Evolutionary conservation across 2,113 vertebrate genomes (phyloP), one percentile per base, ranked within the genome.

Genomic region (Brevimyrus niger): DNA sequence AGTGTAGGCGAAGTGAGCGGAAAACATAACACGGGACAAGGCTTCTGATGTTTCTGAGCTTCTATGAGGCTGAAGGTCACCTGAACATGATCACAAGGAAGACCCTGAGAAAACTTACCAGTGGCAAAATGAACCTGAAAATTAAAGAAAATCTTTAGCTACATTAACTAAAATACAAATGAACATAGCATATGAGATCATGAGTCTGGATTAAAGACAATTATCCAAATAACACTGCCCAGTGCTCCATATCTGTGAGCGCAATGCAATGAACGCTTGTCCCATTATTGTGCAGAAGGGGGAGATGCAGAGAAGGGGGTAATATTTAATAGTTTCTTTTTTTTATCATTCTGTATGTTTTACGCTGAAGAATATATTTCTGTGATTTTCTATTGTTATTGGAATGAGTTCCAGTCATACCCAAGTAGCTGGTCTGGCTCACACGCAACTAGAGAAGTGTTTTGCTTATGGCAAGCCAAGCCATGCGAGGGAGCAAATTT

Each of bases 1-100:
- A 93, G 89, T 89, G n/a, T 93, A 90, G 93, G 90, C 91, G 85
- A 91, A 89, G 89, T 90, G 89, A 93, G 93, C 21, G 53, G 91
- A 88, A 88, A 92, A 90, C 91, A 92, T 92, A 38, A 61, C 42
- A 42, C 7, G 65, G 35, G 69, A 91, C 80, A 92, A 86, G 50
- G 89, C 88, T 76, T 90, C 19, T 90, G 89, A 73, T 91, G 89
- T 89, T 35, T 87, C 90, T 51, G 85, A 87, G 55, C 90, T 93
- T 90, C 42, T 89, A 91, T 91, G 42, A 87, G 87, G 58, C 48
- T 11, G 51, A 55, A 61, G 13, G 19, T 21, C 10, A 55, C 38
- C 50, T 89, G 31, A 8, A 2, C n/a, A 82, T 10, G 21, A 83
- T 42, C 13, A 2, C 46, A 48, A 10, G 1, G 11, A 76, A 50